phyloP scores from a whole-genome alignment of 1,140 invertebrate genomes.

The Pissodes strobi region DNA sequence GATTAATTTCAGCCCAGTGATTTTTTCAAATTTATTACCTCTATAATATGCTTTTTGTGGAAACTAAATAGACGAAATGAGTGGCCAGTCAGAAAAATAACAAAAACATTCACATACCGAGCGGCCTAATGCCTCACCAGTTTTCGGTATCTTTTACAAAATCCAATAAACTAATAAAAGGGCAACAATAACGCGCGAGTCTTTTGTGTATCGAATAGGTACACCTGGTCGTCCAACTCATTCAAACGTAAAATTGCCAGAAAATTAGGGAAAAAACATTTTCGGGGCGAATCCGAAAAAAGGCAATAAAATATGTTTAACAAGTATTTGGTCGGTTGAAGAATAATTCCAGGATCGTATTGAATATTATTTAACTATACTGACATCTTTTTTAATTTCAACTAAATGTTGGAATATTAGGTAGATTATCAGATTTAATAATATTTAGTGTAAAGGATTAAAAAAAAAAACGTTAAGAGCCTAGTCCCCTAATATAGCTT shows the following conservation, averaged over 20 bases:
- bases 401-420: too few relatives aligned
- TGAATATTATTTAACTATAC: background rate
- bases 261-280: slow-evolving; percentile 43
- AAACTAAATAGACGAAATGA: slow-evolving; percentile 44
- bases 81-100: slow-evolving; percentile 34
- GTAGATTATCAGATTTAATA: too few relatives aligned
- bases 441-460: too few relatives aligned
- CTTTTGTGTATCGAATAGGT: slow-evolving; percentile 24
- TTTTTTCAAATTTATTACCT: slow-evolving; percentile 38
- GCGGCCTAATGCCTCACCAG: slow-evolving; percentile 24
- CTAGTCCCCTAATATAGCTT: too few relatives aligned
- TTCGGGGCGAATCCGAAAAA: slow-evolving; percentile 35
- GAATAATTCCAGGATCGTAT: slow-evolving; percentile 15
- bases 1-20: slow-evolving; percentile 28
- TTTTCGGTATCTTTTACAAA: slow-evolving; percentile 38
- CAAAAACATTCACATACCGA: slow-evolving; percentile 21
- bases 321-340: slow-evolving; percentile 20
- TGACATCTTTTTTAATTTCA: background rate
- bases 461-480: too few relatives aligned
- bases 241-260: slow-evolving; percentile 41
- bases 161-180: slow-evolving; percentile 43
- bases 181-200: slow-evolving; percentile 39
- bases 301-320: slow-evolving; percentile 37
- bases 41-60: slow-evolving; percentile 44
- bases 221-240: slow-evolving; percentile 38